A percentile compares a stretch with the other conserved stretches of the same genome.
phyloP scores from a whole-genome alignment of 2,113 vertebrate species.

The Lophochroa leadbeateri region DNA sequence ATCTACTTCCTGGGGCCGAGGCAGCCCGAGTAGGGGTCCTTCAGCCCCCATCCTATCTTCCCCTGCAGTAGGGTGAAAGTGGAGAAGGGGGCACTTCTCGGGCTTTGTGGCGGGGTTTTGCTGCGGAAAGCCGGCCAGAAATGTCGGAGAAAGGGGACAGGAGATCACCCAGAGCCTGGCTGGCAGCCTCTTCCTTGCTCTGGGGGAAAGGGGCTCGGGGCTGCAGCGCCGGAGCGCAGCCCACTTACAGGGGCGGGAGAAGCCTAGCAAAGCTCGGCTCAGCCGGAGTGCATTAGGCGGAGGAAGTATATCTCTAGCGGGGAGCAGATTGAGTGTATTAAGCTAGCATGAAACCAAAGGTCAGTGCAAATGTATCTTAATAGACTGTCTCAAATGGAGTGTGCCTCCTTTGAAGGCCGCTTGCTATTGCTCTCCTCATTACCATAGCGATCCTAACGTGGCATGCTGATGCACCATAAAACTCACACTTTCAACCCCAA shows the following conservation, averaged over 20 bases:
- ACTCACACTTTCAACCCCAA: slow-evolving; percentile 87
- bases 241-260: background rate
- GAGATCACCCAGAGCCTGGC: background rate
- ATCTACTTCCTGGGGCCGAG: background rate
- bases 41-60: background rate
- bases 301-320: slow-evolving; percentile 71
- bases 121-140: background rate
- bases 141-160: background rate
- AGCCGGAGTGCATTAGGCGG: slow-evolving; percentile 43
- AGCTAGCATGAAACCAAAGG: slow-evolving; percentile 85
- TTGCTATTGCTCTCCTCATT: slow-evolving; percentile 81
- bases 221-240: background rate
- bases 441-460: slow-evolving; percentile 86
- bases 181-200: background rate
- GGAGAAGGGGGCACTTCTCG: background rate
- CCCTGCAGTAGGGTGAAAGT: no score
- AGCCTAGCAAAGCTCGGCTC: background rate
- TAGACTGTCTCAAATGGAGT: slow-evolving; percentile 87
- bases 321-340: slow-evolving; percentile 80
- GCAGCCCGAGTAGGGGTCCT: background rate
- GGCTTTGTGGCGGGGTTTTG: background rate
- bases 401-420: slow-evolving; percentile 85
- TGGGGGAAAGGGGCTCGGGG: background rate
- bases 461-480: slow-evolving; percentile 85
- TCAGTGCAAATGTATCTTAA: slow-evolving; percentile 88